These are phyloP conservation scores for Cervus canadensis DNA, from an alignment of 2,113 vertebrate species.

Conservation along the genomic window DNA sequence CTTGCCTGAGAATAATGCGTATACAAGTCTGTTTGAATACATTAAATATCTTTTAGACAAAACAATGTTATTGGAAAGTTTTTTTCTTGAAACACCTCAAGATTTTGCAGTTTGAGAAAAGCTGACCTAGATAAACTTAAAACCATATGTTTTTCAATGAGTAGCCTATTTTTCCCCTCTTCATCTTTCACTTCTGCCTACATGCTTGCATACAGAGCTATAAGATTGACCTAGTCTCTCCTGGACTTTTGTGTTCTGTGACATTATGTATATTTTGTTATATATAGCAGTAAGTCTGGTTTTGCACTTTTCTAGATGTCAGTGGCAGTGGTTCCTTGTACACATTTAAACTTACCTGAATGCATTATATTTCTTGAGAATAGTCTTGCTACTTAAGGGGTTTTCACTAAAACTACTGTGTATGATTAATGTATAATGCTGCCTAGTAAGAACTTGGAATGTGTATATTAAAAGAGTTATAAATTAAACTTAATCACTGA, in stretches of 20 bases:
- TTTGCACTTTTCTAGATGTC: not conserved
- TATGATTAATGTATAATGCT: not conserved
- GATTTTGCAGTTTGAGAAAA: not conserved
- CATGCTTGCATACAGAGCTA: not conserved
- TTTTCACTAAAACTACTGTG: not conserved
- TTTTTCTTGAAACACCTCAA: not conserved
- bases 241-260: not conserved
- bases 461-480: not conserved
- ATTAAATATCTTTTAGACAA: not conserved
- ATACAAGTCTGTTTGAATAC: not conserved
- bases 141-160: not conserved
- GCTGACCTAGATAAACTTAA: not conserved
- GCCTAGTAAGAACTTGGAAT: not conserved
- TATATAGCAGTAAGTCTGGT: not conserved
- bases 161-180: not conserved
- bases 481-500: slow-evolving; percentile 1
- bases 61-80: not conserved
- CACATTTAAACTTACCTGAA: not conserved
- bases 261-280: not conserved
- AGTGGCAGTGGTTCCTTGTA: not conserved
- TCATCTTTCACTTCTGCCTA: not conserved
- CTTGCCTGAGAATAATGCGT: not conserved
- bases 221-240: not conserved
- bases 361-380: not conserved
- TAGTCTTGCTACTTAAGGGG: not conserved